Percentiles rank a stretch among this genome's conserved stretches.
Conservation (phyloP, 2,888 invertebrate genomes). For the Muscina levida region DNA sequence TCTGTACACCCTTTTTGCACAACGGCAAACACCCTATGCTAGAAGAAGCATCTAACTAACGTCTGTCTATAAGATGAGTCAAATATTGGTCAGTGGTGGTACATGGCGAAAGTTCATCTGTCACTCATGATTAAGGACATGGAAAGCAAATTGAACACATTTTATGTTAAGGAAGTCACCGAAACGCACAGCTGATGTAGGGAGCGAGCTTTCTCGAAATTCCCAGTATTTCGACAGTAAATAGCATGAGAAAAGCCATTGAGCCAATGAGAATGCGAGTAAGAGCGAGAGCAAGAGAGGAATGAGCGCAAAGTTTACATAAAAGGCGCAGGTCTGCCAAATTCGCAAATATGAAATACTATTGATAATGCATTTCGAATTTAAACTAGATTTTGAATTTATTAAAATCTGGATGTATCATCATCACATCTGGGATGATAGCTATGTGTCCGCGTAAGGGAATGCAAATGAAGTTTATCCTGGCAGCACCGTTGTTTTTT, state of each 20-base stretch:
- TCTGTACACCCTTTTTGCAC: no score
- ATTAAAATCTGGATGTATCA: background rate
- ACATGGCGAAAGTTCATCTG: conserved; percentile 53
- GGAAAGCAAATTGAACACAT: conserved; percentile 52
- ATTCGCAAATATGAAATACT: conserved; percentile 23
- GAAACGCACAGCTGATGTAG: conserved; percentile 46
- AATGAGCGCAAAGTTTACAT: background rate
- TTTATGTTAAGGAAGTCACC: conserved; percentile 50
- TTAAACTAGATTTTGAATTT: background rate
- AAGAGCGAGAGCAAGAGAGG: background rate
- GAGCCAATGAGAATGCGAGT: conserved; percentile 39
- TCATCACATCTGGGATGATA: background rate
- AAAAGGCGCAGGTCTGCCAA: conserved; percentile 57
- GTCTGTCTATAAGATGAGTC: background rate
- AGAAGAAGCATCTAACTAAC: no score
- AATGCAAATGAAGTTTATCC: background rate
- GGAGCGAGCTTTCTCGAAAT: conserved; percentile 15
- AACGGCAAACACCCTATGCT: no score
- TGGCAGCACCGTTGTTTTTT: no score
- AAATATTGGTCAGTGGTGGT: conserved; percentile 57
- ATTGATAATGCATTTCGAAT: conserved; percentile 45
- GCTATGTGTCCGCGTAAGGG: background rate
- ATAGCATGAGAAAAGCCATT: conserved; percentile 16
- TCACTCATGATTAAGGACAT: conserved; percentile 59
- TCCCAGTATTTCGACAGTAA: background rate